Evolutionary conservation across 92 coral and sea anemone genomes (phyloP), one percentile per base, ranked within the genome.

Genomic region (Plumapathes pennacea): DNA sequence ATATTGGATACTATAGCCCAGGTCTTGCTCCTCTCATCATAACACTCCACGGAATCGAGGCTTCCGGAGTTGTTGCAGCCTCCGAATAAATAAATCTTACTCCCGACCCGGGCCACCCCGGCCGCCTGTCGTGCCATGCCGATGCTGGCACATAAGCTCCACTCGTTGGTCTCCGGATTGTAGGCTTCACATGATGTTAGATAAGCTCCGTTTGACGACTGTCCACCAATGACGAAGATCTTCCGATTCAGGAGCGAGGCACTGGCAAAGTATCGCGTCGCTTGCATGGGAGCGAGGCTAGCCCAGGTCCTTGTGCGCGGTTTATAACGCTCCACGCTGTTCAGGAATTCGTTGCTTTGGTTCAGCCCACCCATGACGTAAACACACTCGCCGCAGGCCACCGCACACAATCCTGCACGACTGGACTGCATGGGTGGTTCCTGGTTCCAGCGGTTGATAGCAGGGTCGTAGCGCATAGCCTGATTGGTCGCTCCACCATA

Each of bases 191-290:
- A 73, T 22, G 77, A 78, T 4, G 86, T 69, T 15, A 77, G 62
- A 51, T 70, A 81, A 12, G 67, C 65, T 3, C 76, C 78, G 26
- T 59, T 66, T 17, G 60, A 58, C 4, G 72, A 84, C 46, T 81
- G 87, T 0, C 94, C 94, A 13, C 94, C 88, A 27, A 81, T 60
- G 4, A 85, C 76, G 60, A 82, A 85, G 28, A 83, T 67, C 67
- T 85, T 85, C 15, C 55, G 76, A 38, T 69, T 70, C 61, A 85
- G 19, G 5, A 69, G 62, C 20, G 85, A 71, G 1, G 94, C 94
- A 32, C 84, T 67, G 3, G 94, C 89, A 32, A 61, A 66, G 29
- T 68, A 64, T 1, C 94, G 74, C 27, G 88, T 78, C 4, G 76
- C 55, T 48, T 77, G 88, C 89, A 77, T 77, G 1, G 89, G 69